phyloP scores from a whole-genome alignment of 2,797 vertebrate genomes.

The Hemitrygon akajei region DNA sequence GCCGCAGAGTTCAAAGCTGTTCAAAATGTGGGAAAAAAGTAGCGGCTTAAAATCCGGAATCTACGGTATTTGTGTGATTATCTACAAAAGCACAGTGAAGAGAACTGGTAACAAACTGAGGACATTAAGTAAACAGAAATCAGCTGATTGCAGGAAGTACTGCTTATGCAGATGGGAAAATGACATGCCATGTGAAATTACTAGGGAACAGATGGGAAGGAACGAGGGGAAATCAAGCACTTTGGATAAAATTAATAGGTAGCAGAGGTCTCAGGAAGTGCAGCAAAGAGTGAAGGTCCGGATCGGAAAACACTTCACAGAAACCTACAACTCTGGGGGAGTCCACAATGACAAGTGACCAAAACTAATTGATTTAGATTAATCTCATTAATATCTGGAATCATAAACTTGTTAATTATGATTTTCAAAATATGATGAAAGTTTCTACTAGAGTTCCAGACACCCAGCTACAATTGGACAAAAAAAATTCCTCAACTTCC shows the following conservation, averaged over 20 bases:
- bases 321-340: no score
- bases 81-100: neutral
- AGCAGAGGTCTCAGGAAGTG: neutral
- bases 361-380: neutral
- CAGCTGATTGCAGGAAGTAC: no score
- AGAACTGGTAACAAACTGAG: neutral
- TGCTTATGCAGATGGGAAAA: neutral
- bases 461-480: no score
- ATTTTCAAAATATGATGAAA: no score
- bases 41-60: no score
- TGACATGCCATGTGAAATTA: neutral
- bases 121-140: neutral
- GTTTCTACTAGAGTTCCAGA: no score
- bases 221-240: neutral
- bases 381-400: no score
- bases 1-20: no score
- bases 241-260: neutral
- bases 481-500: no score
- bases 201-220: neutral
- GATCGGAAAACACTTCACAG: neutral
- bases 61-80: neutral
- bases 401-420: no score
- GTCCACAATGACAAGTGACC: neutral
- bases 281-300: neutral
- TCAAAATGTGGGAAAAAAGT: no score